Percentiles rank a stretch among this genome's conserved stretches.
Conservation (phyloP, 2,888 invertebrate species). For the Toxonevra muliebris region DNA sequence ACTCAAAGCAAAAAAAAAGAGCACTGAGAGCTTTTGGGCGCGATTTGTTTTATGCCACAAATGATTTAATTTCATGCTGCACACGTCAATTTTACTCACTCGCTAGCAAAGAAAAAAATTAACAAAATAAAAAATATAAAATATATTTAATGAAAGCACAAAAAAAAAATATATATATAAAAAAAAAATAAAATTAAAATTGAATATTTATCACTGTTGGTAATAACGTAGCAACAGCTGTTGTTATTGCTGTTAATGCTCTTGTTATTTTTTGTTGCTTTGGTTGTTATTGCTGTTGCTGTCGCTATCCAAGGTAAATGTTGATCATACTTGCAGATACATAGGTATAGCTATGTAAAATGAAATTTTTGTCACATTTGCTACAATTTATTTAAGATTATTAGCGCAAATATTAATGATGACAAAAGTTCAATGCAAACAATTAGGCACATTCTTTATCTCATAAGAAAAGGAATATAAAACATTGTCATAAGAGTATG, state of each 20-base stretch:
- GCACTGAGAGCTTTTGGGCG: background rate
- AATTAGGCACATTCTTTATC: too few relatives aligned
- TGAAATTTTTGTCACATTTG: slow-evolving; percentile 24
- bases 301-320: too few relatives aligned
- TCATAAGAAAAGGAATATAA: too few relatives aligned
- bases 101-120: too few relatives aligned
- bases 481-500: too few relatives aligned
- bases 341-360: too few relatives aligned
- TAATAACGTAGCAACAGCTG: slow-evolving; percentile 50
- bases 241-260: slow-evolving; percentile 31
- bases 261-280: slow-evolving; percentile 1
- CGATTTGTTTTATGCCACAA: slow-evolving; percentile 56
- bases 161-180: slow-evolving; percentile 38
- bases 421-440: slow-evolving; percentile 26
- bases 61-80: slow-evolving; percentile 49
- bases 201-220: too few relatives aligned
- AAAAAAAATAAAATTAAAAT: too few relatives aligned
- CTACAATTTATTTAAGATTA: slow-evolving; percentile 38
- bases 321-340: too few relatives aligned
- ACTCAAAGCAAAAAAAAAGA: background rate
- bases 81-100: slow-evolving; percentile 41
- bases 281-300: too few relatives aligned
- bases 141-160: slow-evolving; percentile 36
- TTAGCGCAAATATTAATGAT: slow-evolving; percentile 26
- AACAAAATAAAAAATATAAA: too few relatives aligned